Percentiles rank a stretch among this genome's conserved stretches.
Evolutionary conservation across 2,888 invertebrate genomes (phyloP).

Genomic region (Caenorhabditis sp.): DNA sequence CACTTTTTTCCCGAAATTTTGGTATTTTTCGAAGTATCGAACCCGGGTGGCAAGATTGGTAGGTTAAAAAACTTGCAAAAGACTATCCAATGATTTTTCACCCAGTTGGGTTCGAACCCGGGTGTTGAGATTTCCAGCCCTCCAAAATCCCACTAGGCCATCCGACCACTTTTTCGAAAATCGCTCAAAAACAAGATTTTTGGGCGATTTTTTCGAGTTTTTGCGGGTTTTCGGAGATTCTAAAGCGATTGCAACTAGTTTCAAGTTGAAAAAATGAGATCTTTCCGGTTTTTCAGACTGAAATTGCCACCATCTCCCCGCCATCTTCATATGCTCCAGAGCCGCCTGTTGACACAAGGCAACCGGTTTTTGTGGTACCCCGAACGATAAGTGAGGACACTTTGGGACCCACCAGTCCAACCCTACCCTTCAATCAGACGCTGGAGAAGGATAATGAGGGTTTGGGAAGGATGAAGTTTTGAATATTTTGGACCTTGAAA

Average conservation of each 20-base stretch:
- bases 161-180: not conserved
- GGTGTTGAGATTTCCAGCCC: not conserved
- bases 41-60: too few species aligned
- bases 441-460: constrained; percentile 30
- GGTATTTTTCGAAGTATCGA: too few species aligned
- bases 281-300: not conserved
- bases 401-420: constrained; percentile 34
- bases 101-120: not conserved
- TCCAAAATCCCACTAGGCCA: not conserved
- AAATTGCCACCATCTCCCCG: not conserved
- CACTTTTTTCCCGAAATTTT: too few species aligned
- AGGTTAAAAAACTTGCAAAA: not conserved
- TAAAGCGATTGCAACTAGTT: not conserved
- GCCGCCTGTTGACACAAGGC: not conserved
- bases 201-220: too few species aligned
- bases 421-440: constrained; percentile 27
- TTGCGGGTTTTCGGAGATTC: too few species aligned
- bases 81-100: not conserved
- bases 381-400: constrained; percentile 43
- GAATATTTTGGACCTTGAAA: not conserved
- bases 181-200: too few species aligned
- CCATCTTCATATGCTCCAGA: constrained; percentile 3
- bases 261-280: too few species aligned
- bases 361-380: constrained; percentile 34
- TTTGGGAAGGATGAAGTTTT: constrained; percentile 41